Evolutionary conservation across 2,797 vertebrate species (phyloP).

Genomic region (Macropus fuliginosus): DNA sequence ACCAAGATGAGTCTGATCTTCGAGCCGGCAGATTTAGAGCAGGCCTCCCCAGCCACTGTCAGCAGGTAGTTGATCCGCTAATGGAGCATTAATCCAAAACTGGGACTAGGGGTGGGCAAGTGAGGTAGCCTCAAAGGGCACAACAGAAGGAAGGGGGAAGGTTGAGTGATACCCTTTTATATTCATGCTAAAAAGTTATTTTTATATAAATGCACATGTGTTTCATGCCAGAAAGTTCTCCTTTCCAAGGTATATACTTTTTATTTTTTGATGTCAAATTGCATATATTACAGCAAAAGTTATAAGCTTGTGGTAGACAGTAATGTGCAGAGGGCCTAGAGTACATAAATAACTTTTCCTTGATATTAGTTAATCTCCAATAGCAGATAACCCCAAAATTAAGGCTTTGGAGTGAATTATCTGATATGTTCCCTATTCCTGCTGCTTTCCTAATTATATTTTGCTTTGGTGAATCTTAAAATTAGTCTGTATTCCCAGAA

Average conservation of each 20-base stretch:
- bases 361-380: not conserved
- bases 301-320: not conserved
- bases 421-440: not conserved
- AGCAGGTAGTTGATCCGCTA: constrained; percentile 88
- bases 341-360: not conserved
- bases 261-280: not conserved
- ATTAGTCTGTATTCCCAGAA: not conserved
- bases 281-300: not conserved
- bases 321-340: not conserved
- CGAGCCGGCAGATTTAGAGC: constrained; percentile 93
- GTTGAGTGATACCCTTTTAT: not conserved
- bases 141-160: not conserved
- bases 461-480: not conserved
- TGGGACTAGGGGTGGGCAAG: not conserved
- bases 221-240: not conserved
- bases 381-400: not conserved
- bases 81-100: not conserved
- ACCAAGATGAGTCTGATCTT: constrained; percentile 97
- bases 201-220: not conserved
- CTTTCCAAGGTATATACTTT: not conserved
- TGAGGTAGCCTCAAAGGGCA: not conserved
- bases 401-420: not conserved
- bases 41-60: constrained; percentile 96
- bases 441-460: not conserved
- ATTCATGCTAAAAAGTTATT: not conserved